Evolutionary conservation across 2,888 invertebrate species (phyloP).

Genomic region (Platynereis dumerilii): DNA sequence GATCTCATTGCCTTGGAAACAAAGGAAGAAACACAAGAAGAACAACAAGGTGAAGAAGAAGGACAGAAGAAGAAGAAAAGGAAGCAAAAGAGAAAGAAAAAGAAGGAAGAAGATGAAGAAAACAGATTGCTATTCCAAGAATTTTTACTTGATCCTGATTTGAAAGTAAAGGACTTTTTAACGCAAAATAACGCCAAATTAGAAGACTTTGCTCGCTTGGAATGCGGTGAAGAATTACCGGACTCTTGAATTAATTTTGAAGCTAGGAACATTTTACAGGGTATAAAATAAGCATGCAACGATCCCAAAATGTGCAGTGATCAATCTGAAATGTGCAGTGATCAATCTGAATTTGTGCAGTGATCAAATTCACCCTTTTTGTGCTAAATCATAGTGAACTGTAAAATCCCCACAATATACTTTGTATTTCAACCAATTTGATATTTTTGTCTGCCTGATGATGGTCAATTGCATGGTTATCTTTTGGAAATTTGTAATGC

Average conservation of each 20-base stretch:
- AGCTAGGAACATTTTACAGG: too few relatives aligned
- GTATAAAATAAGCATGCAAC: too few relatives aligned
- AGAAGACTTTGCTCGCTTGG: slow-evolving; percentile 83
- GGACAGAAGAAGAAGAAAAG: slow-evolving; percentile 46
- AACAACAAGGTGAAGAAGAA: slow-evolving; percentile 63
- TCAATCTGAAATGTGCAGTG: too few relatives aligned
- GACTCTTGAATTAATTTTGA: not conserved
- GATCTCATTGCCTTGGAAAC: slow-evolving; percentile 23
- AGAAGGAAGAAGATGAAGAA: slow-evolving; percentile 66
- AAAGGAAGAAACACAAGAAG: slow-evolving; percentile 15
- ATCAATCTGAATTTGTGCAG: too few relatives aligned
- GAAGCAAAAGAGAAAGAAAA: slow-evolving; percentile 10
- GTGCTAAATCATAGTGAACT: too few relatives aligned
- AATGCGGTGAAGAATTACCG: slow-evolving; percentile 74
- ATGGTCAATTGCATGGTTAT: too few relatives aligned
- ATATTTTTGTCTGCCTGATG: too few relatives aligned
- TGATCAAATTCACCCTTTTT: too few relatives aligned
- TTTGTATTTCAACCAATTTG: too few relatives aligned
- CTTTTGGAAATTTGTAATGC: too few relatives aligned
- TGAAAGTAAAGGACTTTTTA: slow-evolving; percentile 76
- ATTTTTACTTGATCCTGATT: slow-evolving; percentile 79
- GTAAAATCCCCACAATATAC: too few relatives aligned
- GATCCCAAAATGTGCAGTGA: too few relatives aligned
- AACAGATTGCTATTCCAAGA: slow-evolving; percentile 84
- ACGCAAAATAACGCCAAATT: slow-evolving; percentile 69